Evolutionary conservation across 2,113 vertebrate genomes (phyloP).

Genomic region (Origma solitaria): DNA sequence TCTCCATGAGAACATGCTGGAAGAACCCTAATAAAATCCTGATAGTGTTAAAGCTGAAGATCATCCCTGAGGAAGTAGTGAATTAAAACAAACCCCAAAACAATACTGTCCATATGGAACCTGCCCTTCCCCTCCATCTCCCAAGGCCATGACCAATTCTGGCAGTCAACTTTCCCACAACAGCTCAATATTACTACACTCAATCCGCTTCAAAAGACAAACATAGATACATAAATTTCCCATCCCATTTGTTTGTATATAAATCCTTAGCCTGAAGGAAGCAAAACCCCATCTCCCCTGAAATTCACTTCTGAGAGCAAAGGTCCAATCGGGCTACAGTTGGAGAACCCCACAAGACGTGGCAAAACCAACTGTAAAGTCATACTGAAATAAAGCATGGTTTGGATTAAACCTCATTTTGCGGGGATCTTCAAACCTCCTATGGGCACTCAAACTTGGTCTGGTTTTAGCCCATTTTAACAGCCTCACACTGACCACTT

Average conservation of each 20-base stretch:
- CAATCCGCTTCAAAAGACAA: background rate
- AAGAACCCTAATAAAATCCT: background rate
- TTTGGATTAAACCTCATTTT: background rate
- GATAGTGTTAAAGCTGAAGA: background rate
- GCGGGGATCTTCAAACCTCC: background rate
- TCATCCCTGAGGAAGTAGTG: background rate
- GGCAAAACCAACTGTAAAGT: background rate
- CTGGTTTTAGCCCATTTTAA: background rate
- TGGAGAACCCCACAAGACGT: background rate
- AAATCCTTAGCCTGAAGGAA: background rate
- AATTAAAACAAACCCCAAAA: background rate
- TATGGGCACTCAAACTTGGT: background rate
- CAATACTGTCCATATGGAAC: background rate
- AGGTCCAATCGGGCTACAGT: background rate
- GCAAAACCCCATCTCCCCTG: background rate
- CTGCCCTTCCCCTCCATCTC: background rate
- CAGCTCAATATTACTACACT: background rate
- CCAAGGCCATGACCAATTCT: background rate
- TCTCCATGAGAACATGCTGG: background rate
- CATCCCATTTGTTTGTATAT: background rate
- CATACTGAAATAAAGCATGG: rapidly evolving
- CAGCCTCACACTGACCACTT: background rate
- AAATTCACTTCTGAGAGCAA: background rate
- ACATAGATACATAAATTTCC: background rate
- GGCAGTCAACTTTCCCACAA: background rate